A percentile compares a stretch with the other conserved stretches of the same genome.
These are phyloP conservation scores for Archegozetes longisetosus DNA, from an alignment of 1,140 invertebrate genomes.

Conservation along the genomic window DNA sequence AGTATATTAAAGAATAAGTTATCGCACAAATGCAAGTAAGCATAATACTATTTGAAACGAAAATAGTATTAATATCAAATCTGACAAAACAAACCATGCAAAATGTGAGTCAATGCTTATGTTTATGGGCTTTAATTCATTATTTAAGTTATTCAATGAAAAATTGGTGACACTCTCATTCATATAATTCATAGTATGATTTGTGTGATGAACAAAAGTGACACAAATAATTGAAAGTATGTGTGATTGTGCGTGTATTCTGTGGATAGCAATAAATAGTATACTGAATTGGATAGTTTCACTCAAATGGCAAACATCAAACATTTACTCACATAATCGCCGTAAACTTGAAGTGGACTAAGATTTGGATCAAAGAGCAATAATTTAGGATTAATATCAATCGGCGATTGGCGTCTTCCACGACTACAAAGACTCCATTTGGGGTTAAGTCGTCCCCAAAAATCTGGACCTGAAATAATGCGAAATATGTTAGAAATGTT, in stretches of 20 bases:
- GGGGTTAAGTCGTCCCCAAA: constrained; percentile 91
- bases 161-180: background rate
- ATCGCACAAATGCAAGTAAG: background rate
- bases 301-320: too few species aligned
- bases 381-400: constrained; percentile 79
- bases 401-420: constrained; percentile 82
- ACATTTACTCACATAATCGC: constrained; percentile 11
- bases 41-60: background rate
- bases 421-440: constrained; percentile 91
- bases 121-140: background rate
- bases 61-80: background rate
- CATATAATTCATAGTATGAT: background rate
- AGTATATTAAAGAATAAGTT: background rate
- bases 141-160: background rate
- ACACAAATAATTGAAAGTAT: background rate
- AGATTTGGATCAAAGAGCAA: constrained; percentile 81
- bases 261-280: too few species aligned
- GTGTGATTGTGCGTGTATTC: background rate
- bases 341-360: constrained; percentile 13
- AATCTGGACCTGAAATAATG: constrained; percentile 60
- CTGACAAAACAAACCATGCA: background rate
- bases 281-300: too few species aligned
- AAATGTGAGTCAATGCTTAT: background rate
- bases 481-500: background rate
- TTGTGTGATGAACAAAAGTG: background rate